A percentile compares a stretch with the other conserved stretches of the same genome.
Conservation (phyloP, 1,140 invertebrate genomes). For the Battus philenor region DNA sequence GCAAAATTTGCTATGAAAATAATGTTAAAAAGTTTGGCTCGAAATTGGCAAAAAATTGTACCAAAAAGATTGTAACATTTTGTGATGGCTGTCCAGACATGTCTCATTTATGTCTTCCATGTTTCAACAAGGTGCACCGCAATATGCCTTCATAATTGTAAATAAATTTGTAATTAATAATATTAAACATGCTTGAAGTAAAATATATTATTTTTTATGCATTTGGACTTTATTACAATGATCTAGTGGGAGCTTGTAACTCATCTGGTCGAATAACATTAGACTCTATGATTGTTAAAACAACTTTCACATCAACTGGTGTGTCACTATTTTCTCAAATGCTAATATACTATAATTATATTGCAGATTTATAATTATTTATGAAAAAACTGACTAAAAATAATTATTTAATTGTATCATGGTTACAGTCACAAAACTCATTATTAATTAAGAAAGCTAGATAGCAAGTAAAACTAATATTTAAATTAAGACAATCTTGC, state of each 20-base stretch:
- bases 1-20: neutral
- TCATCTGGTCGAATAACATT: too few relatives aligned
- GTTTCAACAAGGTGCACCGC: neutral
- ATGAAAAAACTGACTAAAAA: too few relatives aligned
- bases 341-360: too few relatives aligned
- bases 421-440: too few relatives aligned
- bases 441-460: too few relatives aligned
- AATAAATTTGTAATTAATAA: neutral
- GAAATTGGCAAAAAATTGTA: constrained; percentile 3
- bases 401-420: too few relatives aligned
- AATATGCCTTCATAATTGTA: neutral
- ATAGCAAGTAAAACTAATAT: too few relatives aligned
- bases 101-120: neutral
- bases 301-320: too few relatives aligned
- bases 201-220: neutral
- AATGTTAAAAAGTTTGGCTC: neutral
- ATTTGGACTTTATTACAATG: neutral
- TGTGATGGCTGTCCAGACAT: neutral
- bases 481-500: too few relatives aligned
- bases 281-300: too few relatives aligned
- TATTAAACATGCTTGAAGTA: neutral
- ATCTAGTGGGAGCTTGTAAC: neutral
- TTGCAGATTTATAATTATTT: too few relatives aligned
- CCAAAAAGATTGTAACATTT: constrained; percentile 5
- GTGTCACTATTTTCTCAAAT: too few relatives aligned